Evolutionary conservation across 2,888 invertebrate species (phyloP), one percentile per base, ranked within the genome.

Genomic region (Agelastica alni): DNA sequence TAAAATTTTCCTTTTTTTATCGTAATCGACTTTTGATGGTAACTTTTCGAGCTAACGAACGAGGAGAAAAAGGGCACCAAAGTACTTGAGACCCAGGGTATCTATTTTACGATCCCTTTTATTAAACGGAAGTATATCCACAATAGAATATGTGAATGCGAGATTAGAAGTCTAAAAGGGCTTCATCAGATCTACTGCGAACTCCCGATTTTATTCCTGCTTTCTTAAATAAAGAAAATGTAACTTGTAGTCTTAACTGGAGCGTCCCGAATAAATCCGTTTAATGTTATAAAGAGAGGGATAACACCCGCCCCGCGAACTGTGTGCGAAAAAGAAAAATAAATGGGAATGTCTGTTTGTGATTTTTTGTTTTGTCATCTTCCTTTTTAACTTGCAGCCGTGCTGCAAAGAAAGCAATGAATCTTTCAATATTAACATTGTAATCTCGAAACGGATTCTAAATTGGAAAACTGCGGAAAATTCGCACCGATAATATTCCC

Each of bases 231-330:
- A 45, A 45, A 32, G 45, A 18, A 31, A 39, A 48, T 14, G 39
- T 30, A 48, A 31, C 48, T 48, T 48, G 13, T 20, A 42, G 41
- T 49, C 48, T 49, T 41, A 31, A 39, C 46, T 36, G 51, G 36
- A 28, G 22, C 51, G 18, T 26, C 42, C 56, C 26, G 31, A 57
- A 53, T 57, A 59, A 59, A 59, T 56, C 51, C 59, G 47, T 51
- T 56, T 55, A 56, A 59, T 47, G 56, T 51, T 51, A 59, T 51
- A 54, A 51, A 56, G 48, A 53, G 53, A 59, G 37, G 51, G 51
- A 53, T 58, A 52, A 56, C 41, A 32, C n/a, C n/a, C n/a, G n/a
- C n/a, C n/a, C n/a, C n/a, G n/a, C n/a, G n/a, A n/a, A n/a, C n/a
- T n/a, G n/a, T n/a, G 52, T 32, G 16, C 18, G 26, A 17, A 30